phyloP scores from a whole-genome alignment of 2,113 vertebrate species.

The Ginglymostoma cirratum region DNA sequence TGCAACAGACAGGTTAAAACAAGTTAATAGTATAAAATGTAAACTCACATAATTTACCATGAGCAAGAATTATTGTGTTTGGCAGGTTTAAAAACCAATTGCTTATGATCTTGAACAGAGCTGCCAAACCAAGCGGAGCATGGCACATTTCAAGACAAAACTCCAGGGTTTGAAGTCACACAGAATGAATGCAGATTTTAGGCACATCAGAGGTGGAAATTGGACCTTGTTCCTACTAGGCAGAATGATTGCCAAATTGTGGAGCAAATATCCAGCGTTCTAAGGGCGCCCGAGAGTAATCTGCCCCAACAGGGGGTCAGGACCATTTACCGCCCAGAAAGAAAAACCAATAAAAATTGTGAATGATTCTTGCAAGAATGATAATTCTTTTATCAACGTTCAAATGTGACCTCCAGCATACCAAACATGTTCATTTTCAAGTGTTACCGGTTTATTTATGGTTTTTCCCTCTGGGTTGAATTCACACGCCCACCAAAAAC shows the following conservation, averaged over 20 bases:
- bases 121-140: neutral
- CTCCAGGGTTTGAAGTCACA: neutral
- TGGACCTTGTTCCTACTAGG: neutral
- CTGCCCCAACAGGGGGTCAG: no score
- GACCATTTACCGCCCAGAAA: neutral
- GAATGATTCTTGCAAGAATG: no score
- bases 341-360: no score
- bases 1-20: neutral
- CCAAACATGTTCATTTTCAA: no score
- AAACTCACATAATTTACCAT: constrained; percentile 19
- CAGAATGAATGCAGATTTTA: neutral
- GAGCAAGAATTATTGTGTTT: neutral
- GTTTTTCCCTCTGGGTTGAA: no score
- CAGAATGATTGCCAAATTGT: neutral
- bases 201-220: neutral
- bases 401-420: no score
- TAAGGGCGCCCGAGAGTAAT: neutral
- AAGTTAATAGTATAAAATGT: neutral
- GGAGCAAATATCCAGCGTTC: neutral
- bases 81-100: constrained; percentile 9
- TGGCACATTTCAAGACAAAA: neutral
- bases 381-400: no score
- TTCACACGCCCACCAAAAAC: neutral
- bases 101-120: neutral
- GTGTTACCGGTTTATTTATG: no score